Evolutionary conservation across 2,113 vertebrate genomes (phyloP), one percentile per base, ranked within the genome.

Genomic region (Poeciliopsis occidentalis): DNA sequence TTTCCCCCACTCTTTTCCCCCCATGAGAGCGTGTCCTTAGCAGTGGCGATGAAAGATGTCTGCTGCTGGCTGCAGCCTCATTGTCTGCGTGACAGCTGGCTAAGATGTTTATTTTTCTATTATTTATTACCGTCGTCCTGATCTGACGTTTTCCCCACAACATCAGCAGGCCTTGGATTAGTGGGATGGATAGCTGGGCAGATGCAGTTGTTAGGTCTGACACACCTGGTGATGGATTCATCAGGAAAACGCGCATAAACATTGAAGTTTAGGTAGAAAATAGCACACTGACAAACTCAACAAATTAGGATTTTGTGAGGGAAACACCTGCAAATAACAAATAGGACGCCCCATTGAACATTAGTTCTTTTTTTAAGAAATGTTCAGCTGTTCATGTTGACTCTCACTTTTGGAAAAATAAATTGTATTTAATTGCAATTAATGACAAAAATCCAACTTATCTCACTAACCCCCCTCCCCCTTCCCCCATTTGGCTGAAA

Each of bases 81-180:
- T 87, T 82, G 81, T 89, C 81, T 89, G 87, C 60, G 69, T 84
- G 80, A 90, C 87, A 91, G 90, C 89, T 91, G 92, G 78, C 51
- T 79, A 8, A 8, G 65, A 81, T 87, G 87, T 90, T 91, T 92
- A 81, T 93, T 93, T 88, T 88, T 79, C 60, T 86, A 66, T 90
- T 86, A 67, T 90, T 90, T 85, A 87, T 91, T 79, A 32, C 64
- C 24, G 31, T 67, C 6, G 69, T 70, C 71, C 71, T 66, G 73
- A 79, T 70, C 62, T 12, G 31, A 81, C 67, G 74, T 78, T 80
- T 54, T 65, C 39, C 77, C 7, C 5, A 27, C 22, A 1, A 82
- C 79, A 71, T 78, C 69, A 4, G 47, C 75, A 37, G 73, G 29
- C 66, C 37, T 57, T 3, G 31, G 67, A 19, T 62, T 8, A 24